Conservation (phyloP, 2,113 vertebrate species). For the Henicopernis longicauda region DNA sequence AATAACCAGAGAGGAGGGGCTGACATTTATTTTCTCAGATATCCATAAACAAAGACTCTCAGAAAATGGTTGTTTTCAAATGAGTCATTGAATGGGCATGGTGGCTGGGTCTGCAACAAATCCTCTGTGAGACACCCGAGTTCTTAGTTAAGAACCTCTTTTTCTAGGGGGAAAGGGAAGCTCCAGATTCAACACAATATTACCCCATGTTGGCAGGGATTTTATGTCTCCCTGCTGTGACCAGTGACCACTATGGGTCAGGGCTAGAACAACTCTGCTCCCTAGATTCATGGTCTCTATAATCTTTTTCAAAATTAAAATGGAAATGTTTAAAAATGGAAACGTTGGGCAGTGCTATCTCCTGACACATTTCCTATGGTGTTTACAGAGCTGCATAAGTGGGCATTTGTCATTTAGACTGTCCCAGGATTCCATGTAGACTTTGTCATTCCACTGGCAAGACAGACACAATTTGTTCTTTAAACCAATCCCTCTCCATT, state of each 20-base stretch:
- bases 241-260: background rate
- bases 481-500: background rate
- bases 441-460: background rate
- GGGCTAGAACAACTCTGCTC: background rate
- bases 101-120: background rate
- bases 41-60: conserved; percentile 63
- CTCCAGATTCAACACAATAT: background rate
- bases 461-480: background rate
- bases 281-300: background rate
- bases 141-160: background rate
- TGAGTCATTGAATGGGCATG: conserved; percentile 20
- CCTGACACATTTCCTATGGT: conserved; percentile 10
- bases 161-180: background rate
- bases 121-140: background rate
- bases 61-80: conserved; percentile 57
- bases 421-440: background rate
- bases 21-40: conserved; percentile 66
- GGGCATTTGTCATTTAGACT: conserved; percentile 25
- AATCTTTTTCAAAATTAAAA: background rate
- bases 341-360: background rate
- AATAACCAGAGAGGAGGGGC: conserved; percentile 47
- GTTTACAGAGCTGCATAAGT: background rate
- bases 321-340: conserved; percentile 27
- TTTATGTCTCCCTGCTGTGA: background rate
- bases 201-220: background rate